phyloP scores from a whole-genome alignment of 2,888 invertebrate species.

The Abrostola triplasia region DNA sequence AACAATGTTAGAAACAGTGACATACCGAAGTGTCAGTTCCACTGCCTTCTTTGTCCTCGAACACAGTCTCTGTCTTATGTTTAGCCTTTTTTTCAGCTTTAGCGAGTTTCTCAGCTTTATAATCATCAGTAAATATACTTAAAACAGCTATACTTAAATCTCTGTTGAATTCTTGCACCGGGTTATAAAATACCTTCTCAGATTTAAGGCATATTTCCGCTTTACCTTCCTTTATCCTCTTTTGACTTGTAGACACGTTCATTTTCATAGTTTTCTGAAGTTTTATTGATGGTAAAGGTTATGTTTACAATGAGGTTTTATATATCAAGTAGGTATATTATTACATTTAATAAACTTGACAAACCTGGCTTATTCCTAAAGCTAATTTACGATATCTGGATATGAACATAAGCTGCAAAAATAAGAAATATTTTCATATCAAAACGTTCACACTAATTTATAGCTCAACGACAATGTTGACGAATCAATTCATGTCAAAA shows the following conservation, averaged over 20 bases:
- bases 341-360: constrained; percentile 4
- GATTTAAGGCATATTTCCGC: constrained; percentile 91
- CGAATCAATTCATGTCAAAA: background rate
- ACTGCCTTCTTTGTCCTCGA: constrained; percentile 36
- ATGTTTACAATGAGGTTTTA: constrained; percentile 30
- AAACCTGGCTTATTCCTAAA: constrained; percentile 38
- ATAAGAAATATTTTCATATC: background rate
- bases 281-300: constrained; percentile 28
- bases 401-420: constrained; percentile 33
- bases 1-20: background rate
- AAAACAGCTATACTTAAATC: constrained; percentile 95
- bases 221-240: constrained; percentile 91
- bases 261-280: constrained; percentile 69
- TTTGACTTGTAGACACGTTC: constrained; percentile 63
- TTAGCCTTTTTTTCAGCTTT: constrained; percentile 60
- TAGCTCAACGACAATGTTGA: background rate
- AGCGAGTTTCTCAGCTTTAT: constrained; percentile 68
- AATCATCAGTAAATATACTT: constrained; percentile 89
- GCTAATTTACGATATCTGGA: constrained; percentile 29
- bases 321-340: background rate
- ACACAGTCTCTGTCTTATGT: constrained; percentile 55
- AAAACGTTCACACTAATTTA: constrained; percentile 5
- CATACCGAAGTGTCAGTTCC: constrained; percentile 46
- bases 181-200: constrained; percentile 98
- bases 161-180: constrained; percentile 99